A percentile compares a stretch with the other conserved stretches of the same genome.
phyloP scores from a whole-genome alignment of 2,888 invertebrate genomes.

The Ernsta delagoae region DNA sequence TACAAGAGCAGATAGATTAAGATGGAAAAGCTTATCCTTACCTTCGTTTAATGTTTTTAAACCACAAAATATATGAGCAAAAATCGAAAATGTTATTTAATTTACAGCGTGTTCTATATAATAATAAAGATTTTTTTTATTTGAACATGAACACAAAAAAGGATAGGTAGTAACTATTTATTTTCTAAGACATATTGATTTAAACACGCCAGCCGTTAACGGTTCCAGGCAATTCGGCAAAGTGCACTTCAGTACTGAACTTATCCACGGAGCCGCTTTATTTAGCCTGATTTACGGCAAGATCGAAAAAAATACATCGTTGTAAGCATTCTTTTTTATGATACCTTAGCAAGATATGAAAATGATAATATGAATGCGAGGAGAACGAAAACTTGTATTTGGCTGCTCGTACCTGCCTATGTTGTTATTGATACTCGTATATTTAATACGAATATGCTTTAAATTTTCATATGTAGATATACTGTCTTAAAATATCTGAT shows the following conservation, averaged over 20 bases:
- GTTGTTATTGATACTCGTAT: no score
- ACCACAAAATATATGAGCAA: no score
- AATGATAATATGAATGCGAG: not conserved
- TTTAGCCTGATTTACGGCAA: conserved; percentile 56
- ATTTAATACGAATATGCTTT: no score
- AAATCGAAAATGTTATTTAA: no score
- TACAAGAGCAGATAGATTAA: no score
- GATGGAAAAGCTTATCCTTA: no score
- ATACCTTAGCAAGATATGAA: not conserved
- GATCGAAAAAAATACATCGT: conserved; percentile 15
- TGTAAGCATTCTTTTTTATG: not conserved
- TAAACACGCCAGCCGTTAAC: conserved; percentile 23
- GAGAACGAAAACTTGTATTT: not conserved
- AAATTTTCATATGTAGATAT: no score
- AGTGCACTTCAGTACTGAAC: conserved; percentile 54
- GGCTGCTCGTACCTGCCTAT: no score
- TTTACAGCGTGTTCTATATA: no score
- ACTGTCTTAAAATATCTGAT: no score
- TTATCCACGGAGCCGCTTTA: conserved; percentile 51
- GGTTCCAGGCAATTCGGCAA: conserved; percentile 52
- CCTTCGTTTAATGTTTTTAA: no score
- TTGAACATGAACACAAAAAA: not conserved
- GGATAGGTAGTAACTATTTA: not conserved
- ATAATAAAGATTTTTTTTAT: no score
- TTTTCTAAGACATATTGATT: conserved; percentile 27